Evolutionary conservation across 2,888 invertebrate genomes (phyloP).

Genomic region (Hemistola chrysoprasaria): DNA sequence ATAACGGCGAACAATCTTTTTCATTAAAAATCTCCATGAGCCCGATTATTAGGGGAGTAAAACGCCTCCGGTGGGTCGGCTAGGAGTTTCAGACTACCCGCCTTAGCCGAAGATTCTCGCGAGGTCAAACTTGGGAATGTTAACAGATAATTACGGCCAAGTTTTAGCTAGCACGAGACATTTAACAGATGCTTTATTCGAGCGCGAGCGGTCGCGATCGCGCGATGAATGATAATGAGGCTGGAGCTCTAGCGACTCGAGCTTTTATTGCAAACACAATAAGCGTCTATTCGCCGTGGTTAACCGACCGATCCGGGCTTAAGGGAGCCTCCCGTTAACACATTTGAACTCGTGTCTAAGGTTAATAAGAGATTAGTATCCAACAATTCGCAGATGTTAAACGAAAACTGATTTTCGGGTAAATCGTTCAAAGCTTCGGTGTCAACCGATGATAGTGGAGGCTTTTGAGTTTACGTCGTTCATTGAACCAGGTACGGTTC

Average conservation of each 20-base stretch:
- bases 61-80: conserved; percentile 71
- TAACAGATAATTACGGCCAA: conserved; percentile 81
- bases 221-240: conserved; percentile 80
- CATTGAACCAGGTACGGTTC: not conserved
- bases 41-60: conserved; percentile 78
- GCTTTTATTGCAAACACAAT: conserved; percentile 46
- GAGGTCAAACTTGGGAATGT: conserved; percentile 81
- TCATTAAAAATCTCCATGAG: conserved; percentile 80
- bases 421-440: conserved; percentile 23
- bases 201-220: conserved; percentile 75
- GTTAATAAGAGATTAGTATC: conserved; percentile 79
- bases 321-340: conserved; percentile 73
- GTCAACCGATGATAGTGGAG: conserved; percentile 6
- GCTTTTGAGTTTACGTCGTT: conserved; percentile 17
- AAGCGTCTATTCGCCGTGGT: conserved; percentile 48
- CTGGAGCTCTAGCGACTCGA: conserved; percentile 44
- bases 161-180: conserved; percentile 80
- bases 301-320: conserved; percentile 43
- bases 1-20: conserved; percentile 80
- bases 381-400: conserved; percentile 62
- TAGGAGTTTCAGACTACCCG: conserved; percentile 60
- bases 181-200: conserved; percentile 82
- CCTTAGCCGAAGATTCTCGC: conserved; percentile 70
- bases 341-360: conserved; percentile 78
- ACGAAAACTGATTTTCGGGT: conserved; percentile 53